phyloP scores from a whole-genome alignment of 2,797 vertebrate genomes.

The Myotis planiceps region DNA sequence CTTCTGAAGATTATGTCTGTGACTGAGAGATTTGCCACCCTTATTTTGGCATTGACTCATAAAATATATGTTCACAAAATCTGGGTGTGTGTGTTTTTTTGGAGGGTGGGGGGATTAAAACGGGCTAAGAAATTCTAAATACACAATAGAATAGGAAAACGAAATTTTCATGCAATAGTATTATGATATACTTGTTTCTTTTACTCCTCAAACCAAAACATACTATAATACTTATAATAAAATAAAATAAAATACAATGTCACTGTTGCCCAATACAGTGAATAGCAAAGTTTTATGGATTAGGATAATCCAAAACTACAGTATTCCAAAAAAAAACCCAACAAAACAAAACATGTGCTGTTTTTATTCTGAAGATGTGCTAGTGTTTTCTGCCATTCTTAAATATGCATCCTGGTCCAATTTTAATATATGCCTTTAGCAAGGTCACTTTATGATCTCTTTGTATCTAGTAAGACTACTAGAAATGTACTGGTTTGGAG shows the following conservation, averaged over 20 bases:
- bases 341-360: background rate
- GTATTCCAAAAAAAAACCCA: background rate
- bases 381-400: constrained; percentile 37
- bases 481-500: background rate
- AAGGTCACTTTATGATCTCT: background rate
- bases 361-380: constrained; percentile 24
- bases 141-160: constrained; percentile 58
- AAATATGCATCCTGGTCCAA: constrained; percentile 28
- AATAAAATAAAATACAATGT: constrained; percentile 64
- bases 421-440: constrained; percentile 28
- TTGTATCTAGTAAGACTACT: background rate
- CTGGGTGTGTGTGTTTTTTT: background rate
- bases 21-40: constrained; percentile 66
- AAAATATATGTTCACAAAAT: constrained; percentile 73
- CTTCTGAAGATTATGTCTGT: constrained; percentile 67
- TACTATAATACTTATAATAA: constrained; percentile 73
- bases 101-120: background rate
- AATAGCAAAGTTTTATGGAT: constrained; percentile 66
- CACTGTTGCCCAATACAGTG: constrained; percentile 71
- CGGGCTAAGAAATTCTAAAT: constrained; percentile 59
- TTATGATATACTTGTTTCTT: constrained; percentile 62
- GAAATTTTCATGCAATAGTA: constrained; percentile 57
- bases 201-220: constrained; percentile 61
- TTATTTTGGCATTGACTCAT: constrained; percentile 66
- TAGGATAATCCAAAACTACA: background rate